Conservation (phyloP, 2,113 vertebrate genomes). For the Rhineura floridana region DNA sequence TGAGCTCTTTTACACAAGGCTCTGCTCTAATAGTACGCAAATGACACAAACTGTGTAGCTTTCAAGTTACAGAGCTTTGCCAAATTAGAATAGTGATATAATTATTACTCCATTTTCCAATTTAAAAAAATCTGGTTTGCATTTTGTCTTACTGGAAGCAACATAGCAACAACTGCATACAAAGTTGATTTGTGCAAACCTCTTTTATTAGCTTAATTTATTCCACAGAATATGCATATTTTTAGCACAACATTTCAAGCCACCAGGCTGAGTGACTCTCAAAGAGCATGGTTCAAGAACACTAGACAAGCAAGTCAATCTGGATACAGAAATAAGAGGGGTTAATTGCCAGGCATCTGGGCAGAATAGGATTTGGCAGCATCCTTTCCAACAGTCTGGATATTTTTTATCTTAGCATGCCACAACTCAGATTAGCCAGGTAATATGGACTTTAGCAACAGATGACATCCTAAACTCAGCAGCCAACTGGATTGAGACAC, state of each 20-base stretch:
- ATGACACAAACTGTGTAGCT: not conserved
- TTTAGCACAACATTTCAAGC: not conserved
- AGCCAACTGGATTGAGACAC: constrained; percentile 6
- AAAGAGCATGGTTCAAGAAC: not conserved
- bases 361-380: not conserved
- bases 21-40: not conserved
- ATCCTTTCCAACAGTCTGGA: constrained; percentile 42
- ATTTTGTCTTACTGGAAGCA: not conserved
- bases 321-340: not conserved
- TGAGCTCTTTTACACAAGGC: not conserved
- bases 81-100: not conserved
- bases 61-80: not conserved
- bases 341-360: not conserved
- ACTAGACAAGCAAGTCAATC: not conserved
- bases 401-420: constrained; percentile 6
- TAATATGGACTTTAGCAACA: constrained; percentile 53
- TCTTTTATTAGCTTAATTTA: not conserved
- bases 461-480: rapidly evolving
- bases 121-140: not conserved
- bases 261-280: not conserved
- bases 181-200: not conserved
- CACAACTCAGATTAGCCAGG: constrained; percentile 17
- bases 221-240: not conserved
- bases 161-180: not conserved
- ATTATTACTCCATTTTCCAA: not conserved